Base-by-base conservation (phyloP, 2,888 invertebrate genomes). In the Sarcophaga variegata region DNA sequence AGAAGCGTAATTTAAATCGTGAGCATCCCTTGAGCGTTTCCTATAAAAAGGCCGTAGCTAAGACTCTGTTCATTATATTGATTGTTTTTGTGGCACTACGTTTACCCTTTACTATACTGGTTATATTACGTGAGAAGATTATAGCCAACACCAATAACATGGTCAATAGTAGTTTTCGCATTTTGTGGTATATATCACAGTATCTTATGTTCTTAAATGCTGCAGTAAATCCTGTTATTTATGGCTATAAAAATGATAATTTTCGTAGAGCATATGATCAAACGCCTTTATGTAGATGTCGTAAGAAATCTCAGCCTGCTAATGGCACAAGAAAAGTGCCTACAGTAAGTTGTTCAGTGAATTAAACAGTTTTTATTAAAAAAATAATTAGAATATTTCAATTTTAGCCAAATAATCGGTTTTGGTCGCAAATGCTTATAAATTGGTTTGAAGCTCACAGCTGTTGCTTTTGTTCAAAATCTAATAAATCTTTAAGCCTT, bases 171-270 rank as follows among this genome's bases (percentile, higher is more conserved):
- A 93, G 93, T 17, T 96, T 95, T 90, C 94, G 94, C 75, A 92
- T 94, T 3, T 92, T 96, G 89, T 96, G 96, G 96, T 96, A 96
- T 88, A 92, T 94, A 1, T 95, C 96, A 0, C 96, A 96, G 89
- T 96, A 95, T 89, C 93, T 97, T 2, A 96, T 97, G 92, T 96
- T 96, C 89, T 90, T 95, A 4, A 97, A 96, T 92, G 95, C 96
- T 5, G 96, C 96, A 3, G 92, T 97, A 74, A 97, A 97, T 91
- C 97, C 97, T 0, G 92, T 97, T 0, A 96, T 97, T 84, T 97
- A 97, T 89, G 97, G 96, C 4, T 95, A 96, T 81, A 96, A 95
- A 12, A 97, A 96, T 90, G 95, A 95, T 49, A 95, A 96, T 89
- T 96, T 97, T 90, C 93, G 95, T 14, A 94, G 95, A 75, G 96